Percentiles rank a stretch among this genome's conserved stretches.
Evolutionary conservation across 1,140 invertebrate species (phyloP).

Genomic region (Sweltsa coloradensis): DNA sequence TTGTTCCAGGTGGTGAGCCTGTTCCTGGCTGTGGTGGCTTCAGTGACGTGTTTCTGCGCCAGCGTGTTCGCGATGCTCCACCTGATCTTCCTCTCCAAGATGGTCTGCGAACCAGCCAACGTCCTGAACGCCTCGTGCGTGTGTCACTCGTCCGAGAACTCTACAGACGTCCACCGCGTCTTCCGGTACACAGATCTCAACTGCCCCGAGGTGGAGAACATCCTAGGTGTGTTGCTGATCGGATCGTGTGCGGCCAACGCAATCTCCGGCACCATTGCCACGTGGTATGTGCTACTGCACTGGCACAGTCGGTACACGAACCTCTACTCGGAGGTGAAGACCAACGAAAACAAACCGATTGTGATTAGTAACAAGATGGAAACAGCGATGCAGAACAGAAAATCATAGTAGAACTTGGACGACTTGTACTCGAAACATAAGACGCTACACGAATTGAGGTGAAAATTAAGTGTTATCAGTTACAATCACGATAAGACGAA

Average conservation of each 20-base stretch:
- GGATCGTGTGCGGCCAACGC: slow-evolving; percentile 32
- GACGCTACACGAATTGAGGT: too few relatives aligned
- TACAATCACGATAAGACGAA: too few relatives aligned
- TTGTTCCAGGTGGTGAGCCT: slow-evolving; percentile 29
- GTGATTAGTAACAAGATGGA: slow-evolving; percentile 18
- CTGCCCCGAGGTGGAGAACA: slow-evolving; percentile 34
- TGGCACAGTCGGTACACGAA: slow-evolving; percentile 32
- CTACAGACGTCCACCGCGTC: slow-evolving; percentile 9
- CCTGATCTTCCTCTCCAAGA: slow-evolving; percentile 29
- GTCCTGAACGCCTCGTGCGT: slow-evolving; percentile 28
- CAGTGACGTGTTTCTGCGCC: slow-evolving; percentile 30
- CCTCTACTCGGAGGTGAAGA: slow-evolving; percentile 32
- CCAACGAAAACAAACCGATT: slow-evolving; percentile 22
- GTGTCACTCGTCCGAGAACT: slow-evolving; percentile 18
- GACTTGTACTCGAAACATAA: too few relatives aligned
- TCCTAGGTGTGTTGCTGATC: slow-evolving; percentile 31
- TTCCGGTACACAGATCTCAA: slow-evolving; percentile 33
- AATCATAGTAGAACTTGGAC: too few relatives aligned
- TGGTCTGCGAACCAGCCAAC: slow-evolving; percentile 31
- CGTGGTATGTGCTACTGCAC: slow-evolving; percentile 35
- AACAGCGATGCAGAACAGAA: too few relatives aligned
- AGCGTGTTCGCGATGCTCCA: slow-evolving; percentile 33
- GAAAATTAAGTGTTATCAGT: too few relatives aligned
- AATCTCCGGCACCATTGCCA: slow-evolving; percentile 29
- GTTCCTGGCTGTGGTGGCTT: slow-evolving; percentile 28